Percentiles rank a stretch among this genome's conserved stretches.
phyloP scores from a whole-genome alignment of 2,888 invertebrate genomes.

The Stenichneumon culpator region DNA sequence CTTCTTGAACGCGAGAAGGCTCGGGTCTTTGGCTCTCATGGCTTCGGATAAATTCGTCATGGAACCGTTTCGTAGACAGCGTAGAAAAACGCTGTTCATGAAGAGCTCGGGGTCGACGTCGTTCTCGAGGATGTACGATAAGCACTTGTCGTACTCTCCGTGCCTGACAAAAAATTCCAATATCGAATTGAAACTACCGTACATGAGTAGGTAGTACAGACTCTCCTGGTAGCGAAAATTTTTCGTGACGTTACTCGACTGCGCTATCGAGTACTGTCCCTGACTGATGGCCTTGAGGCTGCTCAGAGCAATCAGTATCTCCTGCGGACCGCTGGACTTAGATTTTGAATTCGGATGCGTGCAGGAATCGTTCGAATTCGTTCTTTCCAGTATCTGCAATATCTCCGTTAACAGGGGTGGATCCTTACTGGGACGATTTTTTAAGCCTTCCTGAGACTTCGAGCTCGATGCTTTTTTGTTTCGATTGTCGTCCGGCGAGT shows the following conservation, averaged over 20 bases:
- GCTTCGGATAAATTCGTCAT: constrained; percentile 88
- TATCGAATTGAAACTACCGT: constrained; percentile 91
- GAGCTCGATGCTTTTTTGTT: constrained; percentile 78
- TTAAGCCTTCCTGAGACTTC: constrained; percentile 66
- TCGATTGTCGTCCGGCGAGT: constrained; percentile 41
- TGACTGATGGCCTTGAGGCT: constrained; percentile 84
- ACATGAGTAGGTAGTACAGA: constrained; percentile 92
- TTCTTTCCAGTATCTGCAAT: constrained; percentile 88
- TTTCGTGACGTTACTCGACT: constrained; percentile 57
- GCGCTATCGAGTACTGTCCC: constrained; percentile 80
- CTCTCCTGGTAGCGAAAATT: constrained; percentile 89
- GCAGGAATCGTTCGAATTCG: constrained; percentile 73
- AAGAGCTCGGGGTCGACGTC: constrained; percentile 90
- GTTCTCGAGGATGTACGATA: constrained; percentile 90
- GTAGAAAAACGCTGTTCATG: constrained; percentile 90
- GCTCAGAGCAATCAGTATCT: constrained; percentile 85
- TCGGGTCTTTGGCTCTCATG: constrained; percentile 89
- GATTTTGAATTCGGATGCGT: constrained; percentile 74
- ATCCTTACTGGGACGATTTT: constrained; percentile 87
- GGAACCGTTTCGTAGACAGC: constrained; percentile 89
- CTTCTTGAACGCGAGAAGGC: constrained; percentile 90
- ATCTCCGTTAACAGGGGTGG: constrained; percentile 91
- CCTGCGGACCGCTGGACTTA: constrained; percentile 80
- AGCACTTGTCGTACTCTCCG: constrained; percentile 89
- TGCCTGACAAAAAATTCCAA: constrained; percentile 92